Evolutionary conservation across 2,113 vertebrate genomes (phyloP).

Genomic region (Pungitius pungitius): DNA sequence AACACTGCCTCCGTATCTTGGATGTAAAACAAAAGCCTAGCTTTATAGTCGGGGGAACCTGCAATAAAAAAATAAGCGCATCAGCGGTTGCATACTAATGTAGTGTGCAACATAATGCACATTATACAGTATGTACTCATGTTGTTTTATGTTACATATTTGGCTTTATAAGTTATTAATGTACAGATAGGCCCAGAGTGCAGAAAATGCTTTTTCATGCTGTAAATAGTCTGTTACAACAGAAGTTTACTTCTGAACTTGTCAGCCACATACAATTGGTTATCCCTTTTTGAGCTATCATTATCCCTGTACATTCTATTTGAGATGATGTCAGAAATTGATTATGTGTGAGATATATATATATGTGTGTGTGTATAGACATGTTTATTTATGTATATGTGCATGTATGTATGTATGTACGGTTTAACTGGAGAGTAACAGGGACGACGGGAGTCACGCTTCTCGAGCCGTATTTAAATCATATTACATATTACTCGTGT

Average conservation of each 20-base stretch:
- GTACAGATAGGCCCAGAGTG: slow-evolving; percentile 6
- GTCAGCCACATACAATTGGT: background rate
- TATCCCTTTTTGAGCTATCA: too few relatives aligned
- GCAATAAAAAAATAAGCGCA: slow-evolving; percentile 73
- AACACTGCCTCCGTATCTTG: slow-evolving; percentile 64
- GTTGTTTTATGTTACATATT: slow-evolving; percentile 41
- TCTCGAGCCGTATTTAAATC: slow-evolving; percentile 23
- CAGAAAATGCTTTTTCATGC: background rate
- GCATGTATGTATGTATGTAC: too few relatives aligned
- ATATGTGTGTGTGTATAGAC: too few relatives aligned
- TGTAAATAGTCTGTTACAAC: background rate
- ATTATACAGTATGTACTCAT: slow-evolving; percentile 37
- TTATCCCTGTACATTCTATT: background rate
- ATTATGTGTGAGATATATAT: background rate
- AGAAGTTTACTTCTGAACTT: background rate
- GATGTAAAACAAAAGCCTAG: slow-evolving; percentile 68
- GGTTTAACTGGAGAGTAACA: too few relatives aligned
- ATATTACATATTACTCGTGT: slow-evolving; percentile 17
- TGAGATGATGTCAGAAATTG: background rate
- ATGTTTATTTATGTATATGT: background rate
- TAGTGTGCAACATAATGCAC: slow-evolving; percentile 57
- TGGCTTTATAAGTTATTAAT: slow-evolving; percentile 41
- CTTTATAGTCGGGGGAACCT: slow-evolving; percentile 71
- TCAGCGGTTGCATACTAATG: slow-evolving; percentile 73
- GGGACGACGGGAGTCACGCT: slow-evolving; percentile 13